Conservation (phyloP, 2,797 vertebrate species). For the Prionace glauca region DNA sequence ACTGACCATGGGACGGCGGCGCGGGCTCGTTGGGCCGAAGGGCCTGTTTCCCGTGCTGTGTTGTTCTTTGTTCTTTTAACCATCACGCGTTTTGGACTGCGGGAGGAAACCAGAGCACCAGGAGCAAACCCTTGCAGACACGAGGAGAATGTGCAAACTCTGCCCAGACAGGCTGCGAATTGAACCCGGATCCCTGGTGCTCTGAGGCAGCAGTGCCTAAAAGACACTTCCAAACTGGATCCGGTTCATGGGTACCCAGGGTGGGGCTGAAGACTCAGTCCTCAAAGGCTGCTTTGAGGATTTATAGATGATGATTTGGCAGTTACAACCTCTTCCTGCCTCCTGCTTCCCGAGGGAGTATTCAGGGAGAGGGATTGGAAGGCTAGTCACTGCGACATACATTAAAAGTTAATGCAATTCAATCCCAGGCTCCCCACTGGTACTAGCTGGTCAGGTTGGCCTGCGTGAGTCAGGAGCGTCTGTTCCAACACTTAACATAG, state of each 20-base stretch:
- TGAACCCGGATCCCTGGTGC: no score
- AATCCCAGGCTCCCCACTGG: background rate
- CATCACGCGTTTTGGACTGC: no score
- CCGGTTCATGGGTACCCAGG: background rate
- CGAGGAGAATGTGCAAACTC: no score
- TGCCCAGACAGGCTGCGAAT: no score
- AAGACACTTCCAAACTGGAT: background rate
- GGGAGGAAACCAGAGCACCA: no score
- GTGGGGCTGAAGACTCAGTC: no score
- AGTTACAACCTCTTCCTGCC: background rate
- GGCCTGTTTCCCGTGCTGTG: no score
- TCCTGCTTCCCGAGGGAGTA: background rate
- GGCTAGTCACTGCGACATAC: background rate
- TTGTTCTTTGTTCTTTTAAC: no score
- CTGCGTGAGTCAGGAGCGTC: background rate
- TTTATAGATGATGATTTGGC: background rate
- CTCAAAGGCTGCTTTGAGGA: background rate
- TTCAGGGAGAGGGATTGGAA: background rate
- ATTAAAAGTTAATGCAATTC: background rate
- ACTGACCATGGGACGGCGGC: no score
- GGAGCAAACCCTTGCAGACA: no score
- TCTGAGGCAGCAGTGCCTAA: no score
- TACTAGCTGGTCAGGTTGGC: background rate
- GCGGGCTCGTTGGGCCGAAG: no score
- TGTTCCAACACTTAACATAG: background rate